Conservation (phyloP, 2,797 vertebrate species). For the Streptopelia turtur region DNA sequence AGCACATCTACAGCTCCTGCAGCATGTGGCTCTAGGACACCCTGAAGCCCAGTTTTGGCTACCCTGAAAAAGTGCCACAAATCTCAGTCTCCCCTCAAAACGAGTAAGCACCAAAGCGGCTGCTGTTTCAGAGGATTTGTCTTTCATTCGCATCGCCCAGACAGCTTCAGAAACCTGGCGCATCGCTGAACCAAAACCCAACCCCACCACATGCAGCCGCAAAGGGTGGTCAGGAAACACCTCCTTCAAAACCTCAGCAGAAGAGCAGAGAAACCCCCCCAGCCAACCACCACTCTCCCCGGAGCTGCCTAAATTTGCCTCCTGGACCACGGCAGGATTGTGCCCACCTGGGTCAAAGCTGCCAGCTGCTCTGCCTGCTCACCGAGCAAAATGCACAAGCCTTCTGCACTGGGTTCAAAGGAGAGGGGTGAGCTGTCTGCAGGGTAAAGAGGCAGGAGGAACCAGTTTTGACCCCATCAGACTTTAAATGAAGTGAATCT, state of each 20-base stretch:
- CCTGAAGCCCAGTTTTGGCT: too few species aligned
- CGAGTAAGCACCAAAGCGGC: neutral
- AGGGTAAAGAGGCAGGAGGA: neutral
- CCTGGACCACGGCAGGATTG: neutral
- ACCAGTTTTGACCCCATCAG: neutral
- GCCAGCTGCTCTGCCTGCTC: neutral
- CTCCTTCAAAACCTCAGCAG: neutral
- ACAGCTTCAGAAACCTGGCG: neutral
- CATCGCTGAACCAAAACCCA: neutral
- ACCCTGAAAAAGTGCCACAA: neutral
- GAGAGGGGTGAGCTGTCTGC: neutral
- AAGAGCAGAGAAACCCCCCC: neutral
- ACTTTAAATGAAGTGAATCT: neutral
- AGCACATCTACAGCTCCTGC: neutral
- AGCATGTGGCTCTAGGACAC: rapidly evolving
- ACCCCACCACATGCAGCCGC: neutral
- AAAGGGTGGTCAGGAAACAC: neutral
- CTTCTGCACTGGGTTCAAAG: rapidly evolving
- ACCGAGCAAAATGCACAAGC: neutral
- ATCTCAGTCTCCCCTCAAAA: neutral
- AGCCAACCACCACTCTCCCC: neutral
- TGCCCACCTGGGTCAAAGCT: neutral
- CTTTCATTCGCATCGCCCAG: neutral
- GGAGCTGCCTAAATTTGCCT: neutral
- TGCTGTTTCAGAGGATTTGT: neutral